Conservation (phyloP, 2,113 vertebrate genomes). For the Dromiciops gliroides region DNA sequence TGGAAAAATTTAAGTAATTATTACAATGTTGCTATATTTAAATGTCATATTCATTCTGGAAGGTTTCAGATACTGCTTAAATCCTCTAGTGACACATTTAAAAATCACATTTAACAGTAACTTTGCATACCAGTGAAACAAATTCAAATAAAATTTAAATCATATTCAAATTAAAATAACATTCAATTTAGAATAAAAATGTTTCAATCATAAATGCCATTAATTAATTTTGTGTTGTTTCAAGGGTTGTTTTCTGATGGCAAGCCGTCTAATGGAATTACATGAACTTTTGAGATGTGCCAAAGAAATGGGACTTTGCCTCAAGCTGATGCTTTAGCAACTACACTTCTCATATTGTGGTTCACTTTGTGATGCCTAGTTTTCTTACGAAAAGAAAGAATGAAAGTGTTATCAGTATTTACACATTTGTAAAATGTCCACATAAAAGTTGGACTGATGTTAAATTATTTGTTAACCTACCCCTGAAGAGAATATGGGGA, state of each 20-base stretch:
- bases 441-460: conserved; percentile 30
- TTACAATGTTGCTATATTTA: conserved; percentile 29
- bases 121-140: conserved; percentile 33
- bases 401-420: conserved; percentile 33
- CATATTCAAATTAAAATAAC: conserved; percentile 47
- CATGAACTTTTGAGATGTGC: conserved; percentile 18
- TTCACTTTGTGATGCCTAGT: conserved; percentile 14
- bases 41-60: conserved; percentile 20
- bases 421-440: conserved; percentile 13
- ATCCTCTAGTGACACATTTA: conserved; percentile 34
- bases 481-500: not conserved
- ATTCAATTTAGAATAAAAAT: conserved; percentile 49
- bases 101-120: conserved; percentile 26
- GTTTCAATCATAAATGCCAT: not conserved
- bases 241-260: conserved; percentile 36
- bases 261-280: conserved; percentile 16
- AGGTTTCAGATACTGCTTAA: conserved; percentile 33
- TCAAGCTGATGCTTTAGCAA: conserved; percentile 33
- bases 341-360: not conserved
- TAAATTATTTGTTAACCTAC: conserved; percentile 11
- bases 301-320: conserved; percentile 32
- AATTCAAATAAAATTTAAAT: conserved; percentile 38
- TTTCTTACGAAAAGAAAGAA: conserved; percentile 47
- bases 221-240: conserved; percentile 32
- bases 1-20: conserved; percentile 74